Base-by-base conservation (phyloP, 1,140 invertebrate genomes). In the Drosophila lacteicornis region DNA sequence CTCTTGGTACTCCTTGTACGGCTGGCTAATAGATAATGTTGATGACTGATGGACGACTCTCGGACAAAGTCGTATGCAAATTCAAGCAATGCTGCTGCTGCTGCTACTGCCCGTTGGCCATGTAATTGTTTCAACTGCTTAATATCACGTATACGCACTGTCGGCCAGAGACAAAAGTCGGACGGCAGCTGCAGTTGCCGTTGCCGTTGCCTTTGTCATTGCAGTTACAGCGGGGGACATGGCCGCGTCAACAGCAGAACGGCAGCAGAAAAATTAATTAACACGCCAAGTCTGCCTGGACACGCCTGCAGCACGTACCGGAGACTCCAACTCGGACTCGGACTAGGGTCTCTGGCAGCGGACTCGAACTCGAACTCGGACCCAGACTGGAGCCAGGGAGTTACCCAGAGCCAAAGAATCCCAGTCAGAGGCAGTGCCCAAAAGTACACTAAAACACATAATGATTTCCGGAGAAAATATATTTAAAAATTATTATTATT, bases 111-210 rank as follows among this genome's bases (percentile, higher is more conserved):
- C 67, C 66, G 67, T 38, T 71, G 76, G 68, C 76, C 76, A 79
- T 79, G 75, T 71, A 78, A 78, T 78, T 78, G 75, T 78, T 61
- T 71, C 77, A 79, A 63, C 76, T 78, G 75, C 75, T 78, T 80
- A 50, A 78, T 77, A 83, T 87, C 71, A 88, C 60, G 84, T 77
- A 88, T 88, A 87, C 84, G 83, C 77, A 87, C 38, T 15, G 76
- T 36, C 51, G 30, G 43, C 40, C 75, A 46, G 38, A 36, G 47
- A 62, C 50, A 56, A 71, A 56, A 63, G 51, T 45, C 67, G 33
- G 42, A 40, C 53, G 33, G 33, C 33, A 27, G 56, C 40, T 65
- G 62, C 59, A 61, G 30, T 55, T 17, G 8, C 46, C 33, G 30
- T 55, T 17, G 8, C 46, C 33, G 45, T 47, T 33, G 25, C 36